Base-by-base conservation (phyloP, 2,113 vertebrate species). In the Epinephelus lanceolatus region DNA sequence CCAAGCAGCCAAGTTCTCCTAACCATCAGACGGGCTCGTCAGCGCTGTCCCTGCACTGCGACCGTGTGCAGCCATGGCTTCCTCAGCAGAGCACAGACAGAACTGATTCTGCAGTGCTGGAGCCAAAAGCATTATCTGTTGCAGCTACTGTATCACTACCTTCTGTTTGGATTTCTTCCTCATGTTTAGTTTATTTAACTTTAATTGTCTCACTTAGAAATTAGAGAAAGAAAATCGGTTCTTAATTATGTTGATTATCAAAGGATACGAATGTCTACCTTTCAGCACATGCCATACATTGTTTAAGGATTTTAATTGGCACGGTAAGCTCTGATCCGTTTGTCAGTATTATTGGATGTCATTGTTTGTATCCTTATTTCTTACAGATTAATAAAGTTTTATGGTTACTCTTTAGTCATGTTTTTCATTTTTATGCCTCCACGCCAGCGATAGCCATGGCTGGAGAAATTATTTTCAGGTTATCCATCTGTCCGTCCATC, bases 1-100 rank as follows among this genome's bases (percentile, higher is more conserved):
- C 33, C 98, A 99, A 80, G 97, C 98, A 61, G 97, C 98, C 17
- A 99, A 99, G 91, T 99, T 99, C 76, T 99, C 97, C 2, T 98
- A 89, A 96, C 18, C 6, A 5, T 30, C 53, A 15, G 37, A 37
- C 61, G 4, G 42, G 47, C 33, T 71, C 40, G 8, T 1, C 25
- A 6, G 23, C 13, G n/a, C 25, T 37, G n/a, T 12, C 21, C 7
- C 37, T 33, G 10, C 75, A 37, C 42, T 62, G 37, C 4, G 33
- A 61, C 73, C 40, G 23, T 78, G 27, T 55, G 62, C 7, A 17
- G 70, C 47, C 23, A 56, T 0, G n/a, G 45, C 76, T 27, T 68
- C 77, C 25, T 66, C 27, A 21, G 49, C 45, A 53, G 56, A 40
- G 68, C 63, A 52, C 68, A 40, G 62, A 56, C 23, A 5, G 56